Base-by-base conservation (phyloP, 2,797 vertebrate species). In the Borostomias antarcticus region DNA sequence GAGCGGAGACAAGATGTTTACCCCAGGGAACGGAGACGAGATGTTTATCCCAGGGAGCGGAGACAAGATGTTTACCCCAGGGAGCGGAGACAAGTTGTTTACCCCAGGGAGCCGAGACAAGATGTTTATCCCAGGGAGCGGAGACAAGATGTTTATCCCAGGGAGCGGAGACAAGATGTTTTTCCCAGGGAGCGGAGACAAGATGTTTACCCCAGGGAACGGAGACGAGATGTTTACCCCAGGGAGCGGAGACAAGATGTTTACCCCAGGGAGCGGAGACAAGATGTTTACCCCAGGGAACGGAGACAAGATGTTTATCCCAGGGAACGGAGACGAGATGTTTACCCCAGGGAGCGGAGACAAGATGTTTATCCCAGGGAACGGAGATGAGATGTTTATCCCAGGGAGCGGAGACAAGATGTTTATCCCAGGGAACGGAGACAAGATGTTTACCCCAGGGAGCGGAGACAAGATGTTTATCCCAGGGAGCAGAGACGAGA, bases 41-140 rank as follows among this genome's bases (percentile, higher is more conserved):
- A 51, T 61, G 53, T n/a, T n/a, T 63, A 10, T 63, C 47, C 61
- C n/a, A 47, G 35, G 32, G 30, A 50, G 30, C 29, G 4, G 59
- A 10, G 28, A 26, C 21, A 58, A 19, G 15, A 51, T 61, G 53
- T n/a, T n/a, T 63, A 10, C 52, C 47, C 61, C n/a, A 47, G 35
- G 32, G 30, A 50, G 30, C 29, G 4, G 59, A 10, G 28, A 26
- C 21, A 58, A 19, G 15, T 37, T 61, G 53, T n/a, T n/a, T 63
- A 10, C 52, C 47, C 61, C n/a, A 47, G 35, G 32, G 30, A 50
- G 30, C 29, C 2, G 59, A 10, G 28, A 26, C 21, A 58, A 19
- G 15, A 51, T 61, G 53, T n/a, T n/a, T 63, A 10, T 63, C 47
- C 61, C n/a, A 47, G 35, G 32, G 30, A 50, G 30, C 29, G 4